Conservation (phyloP, 2,888 invertebrate genomes). For the Dasypolia templi region DNA sequence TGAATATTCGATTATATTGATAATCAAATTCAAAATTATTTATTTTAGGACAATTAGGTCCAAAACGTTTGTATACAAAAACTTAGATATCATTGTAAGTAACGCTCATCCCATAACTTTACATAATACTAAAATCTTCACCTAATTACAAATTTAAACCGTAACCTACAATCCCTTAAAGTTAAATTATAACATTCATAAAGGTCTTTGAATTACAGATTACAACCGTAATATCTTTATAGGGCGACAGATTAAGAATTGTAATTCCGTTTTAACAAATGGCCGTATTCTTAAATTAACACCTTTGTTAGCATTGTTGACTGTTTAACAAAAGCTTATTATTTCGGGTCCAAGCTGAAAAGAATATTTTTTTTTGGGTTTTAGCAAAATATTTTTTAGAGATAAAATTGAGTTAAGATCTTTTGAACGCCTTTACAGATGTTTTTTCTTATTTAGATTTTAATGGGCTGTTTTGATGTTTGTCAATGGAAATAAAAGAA, state of each 20-base stretch:
- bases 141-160: conserved; percentile 48
- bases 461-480: conserved; percentile 34
- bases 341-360: conserved; percentile 47
- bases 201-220: conserved; percentile 57
- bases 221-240: conserved; percentile 56
- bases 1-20: too few relatives aligned
- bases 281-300: conserved; percentile 60
- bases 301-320: conserved; percentile 59
- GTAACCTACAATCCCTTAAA: conserved; percentile 31
- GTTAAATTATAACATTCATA: conserved; percentile 53
- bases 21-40: too few relatives aligned
- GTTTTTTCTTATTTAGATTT: conserved; percentile 47
- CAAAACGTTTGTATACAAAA: too few relatives aligned
- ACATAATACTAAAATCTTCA: conserved; percentile 37
- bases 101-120: background rate
- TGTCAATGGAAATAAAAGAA: conserved; percentile 42
- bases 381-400: conserved; percentile 36
- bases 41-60: too few relatives aligned
- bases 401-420: conserved; percentile 49
- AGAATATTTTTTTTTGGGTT: conserved; percentile 57
- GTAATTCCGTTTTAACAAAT: conserved; percentile 58
- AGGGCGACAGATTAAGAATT: conserved; percentile 52
- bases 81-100: too few relatives aligned
- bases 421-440: conserved; percentile 32
- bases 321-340: conserved; percentile 62